A percentile compares a stretch with the other conserved stretches of the same genome.
Conservation (phyloP, 2,797 vertebrate genomes). For the Petrocephalus sullivani region DNA sequence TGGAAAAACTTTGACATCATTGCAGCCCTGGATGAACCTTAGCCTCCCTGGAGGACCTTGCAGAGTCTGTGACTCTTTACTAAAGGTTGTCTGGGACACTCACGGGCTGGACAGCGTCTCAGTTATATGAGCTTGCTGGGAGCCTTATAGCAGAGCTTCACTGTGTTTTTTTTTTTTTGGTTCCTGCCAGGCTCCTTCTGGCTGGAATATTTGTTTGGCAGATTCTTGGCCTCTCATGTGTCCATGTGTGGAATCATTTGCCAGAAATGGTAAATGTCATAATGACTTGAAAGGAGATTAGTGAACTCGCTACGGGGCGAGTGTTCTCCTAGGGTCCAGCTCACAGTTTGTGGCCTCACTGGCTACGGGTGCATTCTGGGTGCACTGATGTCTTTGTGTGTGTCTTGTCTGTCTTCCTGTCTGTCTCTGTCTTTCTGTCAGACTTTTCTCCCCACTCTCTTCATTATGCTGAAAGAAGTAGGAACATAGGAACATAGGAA, state of each 20-base stretch:
- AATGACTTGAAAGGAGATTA: conserved; percentile 19
- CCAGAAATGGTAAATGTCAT: conserved; percentile 21
- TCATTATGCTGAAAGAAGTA: not conserved
- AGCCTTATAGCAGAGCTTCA: too few relatives aligned
- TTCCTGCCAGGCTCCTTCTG: not conserved
- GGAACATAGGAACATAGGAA: not conserved
- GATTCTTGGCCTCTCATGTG: conserved; percentile 1
- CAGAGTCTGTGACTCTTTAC: not conserved
- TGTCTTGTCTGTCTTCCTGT: not conserved
- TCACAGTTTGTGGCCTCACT: not conserved
- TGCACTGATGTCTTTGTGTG: not conserved
- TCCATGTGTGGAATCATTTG: not conserved
- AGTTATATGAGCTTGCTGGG: not conserved
- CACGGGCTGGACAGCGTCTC: not conserved
- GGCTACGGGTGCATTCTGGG: not conserved
- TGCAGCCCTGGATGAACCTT: not conserved
- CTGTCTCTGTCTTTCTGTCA: not conserved
- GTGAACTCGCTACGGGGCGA: not conserved
- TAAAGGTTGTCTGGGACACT: not conserved
- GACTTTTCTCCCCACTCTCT: not conserved
- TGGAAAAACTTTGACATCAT: not conserved
- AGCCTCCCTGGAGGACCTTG: not conserved
- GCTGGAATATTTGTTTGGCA: conserved; percentile 3
- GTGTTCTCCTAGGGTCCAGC: not conserved
- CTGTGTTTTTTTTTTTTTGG: not conserved